Evolutionary conservation across 2,113 vertebrate genomes (phyloP).

Genomic region (Pleuronectes platessa): DNA sequence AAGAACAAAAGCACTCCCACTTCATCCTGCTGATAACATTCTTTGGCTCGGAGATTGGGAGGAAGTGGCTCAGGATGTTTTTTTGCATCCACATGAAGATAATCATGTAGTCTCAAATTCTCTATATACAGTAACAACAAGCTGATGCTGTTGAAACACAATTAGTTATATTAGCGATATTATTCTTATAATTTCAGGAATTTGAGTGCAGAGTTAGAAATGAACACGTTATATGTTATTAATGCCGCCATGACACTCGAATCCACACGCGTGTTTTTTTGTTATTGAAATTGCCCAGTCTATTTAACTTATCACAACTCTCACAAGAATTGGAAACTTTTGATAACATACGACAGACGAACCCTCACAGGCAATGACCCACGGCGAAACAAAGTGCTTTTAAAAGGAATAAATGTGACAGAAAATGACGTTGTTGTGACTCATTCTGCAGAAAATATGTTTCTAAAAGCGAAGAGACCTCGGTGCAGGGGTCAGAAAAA

Average conservation of each 20-base stretch:
- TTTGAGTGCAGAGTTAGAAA: too few species aligned
- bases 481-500: conserved; percentile 25
- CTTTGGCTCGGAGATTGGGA: conserved; percentile 33
- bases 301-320: neutral
- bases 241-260: neutral
- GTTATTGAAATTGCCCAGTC: neutral
- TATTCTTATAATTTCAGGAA: neutral
- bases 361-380: neutral
- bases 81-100: conserved; percentile 34
- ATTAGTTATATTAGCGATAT: neutral
- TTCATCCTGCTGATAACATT: conserved; percentile 68
- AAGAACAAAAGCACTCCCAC: conserved; percentile 53
- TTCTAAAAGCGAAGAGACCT: conserved; percentile 13
- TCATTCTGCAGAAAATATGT: conserved; percentile 7
- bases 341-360: neutral
- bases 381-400: neutral
- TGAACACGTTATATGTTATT: too few species aligned
- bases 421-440: neutral
- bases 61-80: conserved; percentile 52
- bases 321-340: neutral
- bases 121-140: neutral
- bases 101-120: neutral
- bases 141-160: neutral
- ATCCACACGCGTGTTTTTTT: neutral
- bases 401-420: neutral